A percentile compares a stretch with the other conserved stretches of the same genome.
Conservation (phyloP, 2,888 invertebrate genomes). For the Gymnoscelis rufifasciata region DNA sequence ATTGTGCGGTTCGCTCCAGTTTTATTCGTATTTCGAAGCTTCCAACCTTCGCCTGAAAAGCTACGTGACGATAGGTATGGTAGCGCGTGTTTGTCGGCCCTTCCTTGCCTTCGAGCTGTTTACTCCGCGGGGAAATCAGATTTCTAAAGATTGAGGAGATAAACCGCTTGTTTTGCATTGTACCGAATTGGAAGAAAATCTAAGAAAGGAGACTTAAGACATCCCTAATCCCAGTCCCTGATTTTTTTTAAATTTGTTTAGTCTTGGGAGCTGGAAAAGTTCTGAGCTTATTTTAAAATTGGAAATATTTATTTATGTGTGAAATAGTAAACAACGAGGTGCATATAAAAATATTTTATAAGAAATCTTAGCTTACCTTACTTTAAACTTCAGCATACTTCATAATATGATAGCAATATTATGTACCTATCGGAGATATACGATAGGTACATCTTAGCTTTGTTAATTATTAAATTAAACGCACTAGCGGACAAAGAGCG, state of each 20-base stretch:
- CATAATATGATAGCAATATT: no score
- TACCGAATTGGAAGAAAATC: no score
- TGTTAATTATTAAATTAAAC: constrained; percentile 4
- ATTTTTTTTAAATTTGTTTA: no score
- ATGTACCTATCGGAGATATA: no score
- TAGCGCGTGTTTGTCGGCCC: constrained; percentile 9
- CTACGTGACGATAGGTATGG: constrained; percentile 26
- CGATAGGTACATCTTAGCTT: no score
- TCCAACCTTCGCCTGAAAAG: constrained; percentile 13
- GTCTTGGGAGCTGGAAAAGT: no score
- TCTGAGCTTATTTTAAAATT: neutral
- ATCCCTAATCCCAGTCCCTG: no score
- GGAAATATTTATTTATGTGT: neutral
- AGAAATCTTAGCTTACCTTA: no score
- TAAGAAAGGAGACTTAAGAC: no score
- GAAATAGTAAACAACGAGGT: no score
- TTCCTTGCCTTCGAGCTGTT: constrained; percentile 11
- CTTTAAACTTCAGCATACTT: no score
- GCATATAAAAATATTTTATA: no score
- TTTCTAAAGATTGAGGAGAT: constrained; percentile 1
- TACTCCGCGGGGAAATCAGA: constrained; percentile 4
- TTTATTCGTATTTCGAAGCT: constrained; percentile 13
- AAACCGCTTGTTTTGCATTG: neutral
- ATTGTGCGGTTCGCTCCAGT: constrained; percentile 7
- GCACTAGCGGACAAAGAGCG: constrained; percentile 26